Conservation (phyloP, 2,113 vertebrate genomes). For the Callocephalon fimbriatum region DNA sequence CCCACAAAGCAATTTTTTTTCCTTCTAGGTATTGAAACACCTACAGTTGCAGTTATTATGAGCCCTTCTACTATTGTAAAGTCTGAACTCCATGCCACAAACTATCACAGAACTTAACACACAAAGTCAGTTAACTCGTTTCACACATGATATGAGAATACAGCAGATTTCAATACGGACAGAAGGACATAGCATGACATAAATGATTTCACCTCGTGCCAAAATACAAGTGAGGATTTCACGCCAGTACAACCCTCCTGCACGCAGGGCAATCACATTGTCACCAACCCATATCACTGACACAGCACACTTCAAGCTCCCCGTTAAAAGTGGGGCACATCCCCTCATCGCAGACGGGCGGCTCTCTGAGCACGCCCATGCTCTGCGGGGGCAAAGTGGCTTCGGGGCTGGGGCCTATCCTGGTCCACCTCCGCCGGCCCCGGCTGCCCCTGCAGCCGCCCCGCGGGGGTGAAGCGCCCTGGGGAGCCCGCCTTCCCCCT, state of each 20-base stretch:
- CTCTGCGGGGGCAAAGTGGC: neutral
- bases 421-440: no score
- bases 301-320: neutral
- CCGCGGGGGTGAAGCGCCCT: neutral
- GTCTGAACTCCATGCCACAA: neutral
- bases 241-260: neutral
- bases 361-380: accelerated
- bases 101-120: neutral
- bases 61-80: neutral
- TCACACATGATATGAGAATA: accelerated
- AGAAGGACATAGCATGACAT: neutral
- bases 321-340: neutral
- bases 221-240: neutral
- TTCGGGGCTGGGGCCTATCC: neutral
- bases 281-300: neutral
- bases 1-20: neutral
- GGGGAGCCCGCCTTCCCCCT: neutral
- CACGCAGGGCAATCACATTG: accelerated
- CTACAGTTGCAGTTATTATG: neutral
- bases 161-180: neutral
- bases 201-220: neutral
- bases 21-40: neutral
- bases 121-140: accelerated
- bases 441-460: neutral
- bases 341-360: accelerated